phyloP scores from a whole-genome alignment of 2,797 vertebrate genomes.

The Phaenicophaeus curvirostris region DNA sequence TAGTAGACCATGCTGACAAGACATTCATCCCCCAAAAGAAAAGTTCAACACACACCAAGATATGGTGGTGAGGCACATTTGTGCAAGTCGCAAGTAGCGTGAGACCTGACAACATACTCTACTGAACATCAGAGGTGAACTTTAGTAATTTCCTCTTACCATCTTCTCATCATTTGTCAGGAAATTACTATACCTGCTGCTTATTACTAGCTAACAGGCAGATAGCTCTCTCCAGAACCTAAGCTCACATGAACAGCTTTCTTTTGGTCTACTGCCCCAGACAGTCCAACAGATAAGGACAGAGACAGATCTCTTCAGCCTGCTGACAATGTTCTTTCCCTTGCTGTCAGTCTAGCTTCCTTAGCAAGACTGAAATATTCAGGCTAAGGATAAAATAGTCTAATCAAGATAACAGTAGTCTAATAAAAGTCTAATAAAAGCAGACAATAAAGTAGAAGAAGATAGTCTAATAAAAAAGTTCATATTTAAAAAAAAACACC shows the following conservation, averaged over 20 bases:
- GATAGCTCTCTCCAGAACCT: neutral
- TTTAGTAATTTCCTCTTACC: neutral
- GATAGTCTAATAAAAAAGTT: neutral
- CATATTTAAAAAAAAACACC: neutral
- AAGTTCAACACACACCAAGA: neutral
- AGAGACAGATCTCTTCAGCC: neutral
- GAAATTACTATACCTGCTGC: neutral
- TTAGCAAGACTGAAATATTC: neutral
- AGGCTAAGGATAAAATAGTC: neutral
- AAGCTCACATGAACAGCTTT: neutral
- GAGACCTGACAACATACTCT: neutral
- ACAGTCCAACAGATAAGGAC: neutral
- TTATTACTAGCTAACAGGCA: neutral
- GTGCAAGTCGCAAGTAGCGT: neutral
- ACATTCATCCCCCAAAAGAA: fast-evolving
- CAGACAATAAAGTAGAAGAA: neutral
- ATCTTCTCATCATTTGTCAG: neutral
- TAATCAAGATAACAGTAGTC: neutral
- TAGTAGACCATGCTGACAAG: fast-evolving
- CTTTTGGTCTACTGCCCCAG: neutral
- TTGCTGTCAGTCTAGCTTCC: neutral
- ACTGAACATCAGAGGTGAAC: neutral
- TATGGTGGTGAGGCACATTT: neutral
- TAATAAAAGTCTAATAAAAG: neutral
- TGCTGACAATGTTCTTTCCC: neutral